phyloP scores from a whole-genome alignment of 64 coral and sea anemone species.

The Pocillopora verrucosa region DNA sequence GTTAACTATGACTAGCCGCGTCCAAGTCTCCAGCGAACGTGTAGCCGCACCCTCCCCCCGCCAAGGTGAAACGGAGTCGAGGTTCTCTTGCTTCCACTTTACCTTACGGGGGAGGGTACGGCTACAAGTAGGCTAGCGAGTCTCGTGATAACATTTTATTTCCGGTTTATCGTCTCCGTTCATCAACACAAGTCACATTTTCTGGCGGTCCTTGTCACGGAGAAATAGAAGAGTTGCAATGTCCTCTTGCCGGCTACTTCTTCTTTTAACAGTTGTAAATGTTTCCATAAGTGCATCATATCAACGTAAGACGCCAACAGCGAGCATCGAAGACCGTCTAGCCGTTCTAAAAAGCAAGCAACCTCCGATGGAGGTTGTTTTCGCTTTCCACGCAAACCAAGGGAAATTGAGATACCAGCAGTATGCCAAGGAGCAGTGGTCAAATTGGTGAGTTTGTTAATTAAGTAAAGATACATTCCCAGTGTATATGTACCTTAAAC shows the following conservation, averaged over 20 bases:
- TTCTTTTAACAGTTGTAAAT: neutral
- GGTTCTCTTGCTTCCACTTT: too few relatives aligned
- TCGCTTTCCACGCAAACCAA: slow-evolving; percentile 57
- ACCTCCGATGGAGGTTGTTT: slow-evolving; percentile 42
- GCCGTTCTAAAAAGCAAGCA: slow-evolving; percentile 65
- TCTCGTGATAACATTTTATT: neutral
- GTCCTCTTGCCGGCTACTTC: neutral
- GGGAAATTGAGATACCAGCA: slow-evolving; percentile 71
- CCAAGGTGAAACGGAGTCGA: too few relatives aligned
- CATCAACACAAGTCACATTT: too few relatives aligned
- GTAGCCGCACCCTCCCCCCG: too few relatives aligned
- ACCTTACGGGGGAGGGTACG: too few relatives aligned
- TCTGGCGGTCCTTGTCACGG: neutral
- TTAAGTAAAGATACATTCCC: neutral
- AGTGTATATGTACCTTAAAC: too few relatives aligned
- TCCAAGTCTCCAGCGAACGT: neutral
- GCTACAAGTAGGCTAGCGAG: neutral
- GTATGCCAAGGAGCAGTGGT: slow-evolving; percentile 43
- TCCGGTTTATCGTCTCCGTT: neutral
- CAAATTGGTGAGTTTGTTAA: slow-evolving; percentile 53
- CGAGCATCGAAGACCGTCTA: slow-evolving; percentile 52
- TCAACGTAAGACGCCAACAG: neutral
- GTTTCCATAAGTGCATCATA: neutral
- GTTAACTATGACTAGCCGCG: neutral
- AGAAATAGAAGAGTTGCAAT: neutral